A percentile compares a stretch with the other conserved stretches of the same genome.
Conservation (phyloP, 2,888 invertebrate species). For the Synanthedon formicaeformis region DNA sequence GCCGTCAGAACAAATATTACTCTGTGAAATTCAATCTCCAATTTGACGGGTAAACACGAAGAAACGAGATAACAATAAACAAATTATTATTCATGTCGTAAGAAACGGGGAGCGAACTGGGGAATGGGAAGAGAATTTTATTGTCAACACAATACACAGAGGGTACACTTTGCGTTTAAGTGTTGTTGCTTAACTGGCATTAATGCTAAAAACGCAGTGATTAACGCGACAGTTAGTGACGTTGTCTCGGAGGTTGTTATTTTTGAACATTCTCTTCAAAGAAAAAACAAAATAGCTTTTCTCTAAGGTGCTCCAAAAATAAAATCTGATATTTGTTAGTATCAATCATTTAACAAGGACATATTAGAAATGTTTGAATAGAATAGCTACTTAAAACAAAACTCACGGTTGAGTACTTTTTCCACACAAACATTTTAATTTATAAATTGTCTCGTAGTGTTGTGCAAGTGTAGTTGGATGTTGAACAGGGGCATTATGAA, state of each 20-base stretch:
- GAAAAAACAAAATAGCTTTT: no score
- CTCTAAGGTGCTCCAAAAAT: no score
- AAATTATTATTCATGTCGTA: constrained; percentile 45
- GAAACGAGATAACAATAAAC: constrained; percentile 43
- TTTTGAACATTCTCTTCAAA: no score
- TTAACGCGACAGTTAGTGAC: no score
- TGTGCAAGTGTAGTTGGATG: background rate
- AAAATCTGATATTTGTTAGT: no score
- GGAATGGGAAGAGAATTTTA: constrained; percentile 23
- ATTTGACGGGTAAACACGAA: constrained; percentile 20
- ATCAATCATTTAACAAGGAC: no score
- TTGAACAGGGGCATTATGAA: constrained; percentile 45
- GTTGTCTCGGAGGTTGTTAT: no score
- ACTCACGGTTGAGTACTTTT: no score
- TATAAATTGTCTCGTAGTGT: no score
- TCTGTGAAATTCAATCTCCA: constrained; percentile 18
- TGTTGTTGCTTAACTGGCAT: constrained; percentile 6
- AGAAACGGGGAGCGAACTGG: constrained; percentile 20
- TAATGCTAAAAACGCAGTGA: constrained; percentile 2
- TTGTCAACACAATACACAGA: constrained; percentile 29
- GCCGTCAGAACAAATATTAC: constrained; percentile 24
- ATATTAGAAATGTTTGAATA: no score
- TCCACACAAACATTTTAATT: no score
- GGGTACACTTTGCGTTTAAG: constrained; percentile 27
- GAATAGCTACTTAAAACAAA: no score